Evolutionary conservation across 2,888 invertebrate species (phyloP), one percentile per base, ranked within the genome.

Genomic region (Amphipoea lucens): DNA sequence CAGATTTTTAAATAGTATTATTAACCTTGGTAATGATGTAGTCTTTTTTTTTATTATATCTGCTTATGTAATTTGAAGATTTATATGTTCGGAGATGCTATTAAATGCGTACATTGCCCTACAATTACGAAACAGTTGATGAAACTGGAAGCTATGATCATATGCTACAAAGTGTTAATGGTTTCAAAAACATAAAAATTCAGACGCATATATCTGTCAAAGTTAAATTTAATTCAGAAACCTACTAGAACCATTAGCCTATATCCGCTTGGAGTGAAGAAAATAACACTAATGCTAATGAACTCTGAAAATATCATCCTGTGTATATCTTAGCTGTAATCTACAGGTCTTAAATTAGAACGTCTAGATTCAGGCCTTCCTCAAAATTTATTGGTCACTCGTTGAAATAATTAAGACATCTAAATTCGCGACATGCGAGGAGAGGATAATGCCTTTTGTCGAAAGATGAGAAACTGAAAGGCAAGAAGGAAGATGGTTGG

Each of bases 281-380:
- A 86, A 81, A 86, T 81, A 86, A 76, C 70, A 57, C 74, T 40
- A 74, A 74, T 78, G 84, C 63, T 72, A 86, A 89, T 71, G 88
- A 89, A 82, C 86, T 80, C 78, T 67, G 71, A 76, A 48, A 85
- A 87, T 83, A 86, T 83, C 67, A 76, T 86, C 60, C 29, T 40
- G 40, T 83, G 79, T 82, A 82, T 84, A 78, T 69, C 54, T 45
- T 51, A 57, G 62, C 65, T 78, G 72, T 78, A 81, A 74, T 79
- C 65, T 42, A 45, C 70, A 57, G 66, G n/a, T 82, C 71, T 79
- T 70, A 80, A 87, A 82, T 79, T 81, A 84, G 76, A 84, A 54
- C 76, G 81, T 81, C 76, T 84, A 76, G 57, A 87, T 73, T 73
- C 42, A 81, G 74, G 45, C 42, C 71, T 62, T 42, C n/a, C 51